Percentiles rank a stretch among this genome's conserved stretches.
phyloP scores from a whole-genome alignment of 2,797 vertebrate species.

The Mycteria americana region DNA sequence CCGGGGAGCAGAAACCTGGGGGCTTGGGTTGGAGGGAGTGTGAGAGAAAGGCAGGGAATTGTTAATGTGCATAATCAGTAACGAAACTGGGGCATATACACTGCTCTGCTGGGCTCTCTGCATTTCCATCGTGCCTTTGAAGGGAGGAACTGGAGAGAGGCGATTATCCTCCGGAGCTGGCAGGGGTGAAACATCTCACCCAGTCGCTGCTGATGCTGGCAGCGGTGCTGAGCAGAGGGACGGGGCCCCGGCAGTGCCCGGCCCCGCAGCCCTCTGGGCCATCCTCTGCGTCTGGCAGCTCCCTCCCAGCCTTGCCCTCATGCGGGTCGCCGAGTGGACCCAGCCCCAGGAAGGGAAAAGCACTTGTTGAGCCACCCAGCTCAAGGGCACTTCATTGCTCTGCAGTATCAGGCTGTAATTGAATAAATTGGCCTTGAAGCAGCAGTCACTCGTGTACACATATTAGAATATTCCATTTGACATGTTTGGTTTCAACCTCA shows the following conservation, averaged over 20 bases:
- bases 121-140: not conserved
- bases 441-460: not conserved
- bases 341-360: not conserved
- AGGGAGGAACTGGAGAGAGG: not conserved
- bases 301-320: not conserved
- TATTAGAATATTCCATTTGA: not conserved
- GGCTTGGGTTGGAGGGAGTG: not conserved
- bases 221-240: not conserved
- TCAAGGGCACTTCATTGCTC: not conserved
- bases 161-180: not conserved
- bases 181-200: not conserved
- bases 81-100: rapidly evolving
- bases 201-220: not conserved
- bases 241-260: rapidly evolving
- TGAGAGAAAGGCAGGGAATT: not conserved
- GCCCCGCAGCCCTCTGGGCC: not conserved
- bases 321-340: rapidly evolving
- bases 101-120: not conserved
- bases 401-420: not conserved
- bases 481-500: not conserved
- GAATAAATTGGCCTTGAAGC: not conserved
- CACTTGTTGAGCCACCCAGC: not conserved
- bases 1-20: not conserved
- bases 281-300: not conserved
- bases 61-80: not conserved